Evolutionary conservation across 2,888 invertebrate species (phyloP).

Genomic region (Chymomyza caudatula): DNA sequence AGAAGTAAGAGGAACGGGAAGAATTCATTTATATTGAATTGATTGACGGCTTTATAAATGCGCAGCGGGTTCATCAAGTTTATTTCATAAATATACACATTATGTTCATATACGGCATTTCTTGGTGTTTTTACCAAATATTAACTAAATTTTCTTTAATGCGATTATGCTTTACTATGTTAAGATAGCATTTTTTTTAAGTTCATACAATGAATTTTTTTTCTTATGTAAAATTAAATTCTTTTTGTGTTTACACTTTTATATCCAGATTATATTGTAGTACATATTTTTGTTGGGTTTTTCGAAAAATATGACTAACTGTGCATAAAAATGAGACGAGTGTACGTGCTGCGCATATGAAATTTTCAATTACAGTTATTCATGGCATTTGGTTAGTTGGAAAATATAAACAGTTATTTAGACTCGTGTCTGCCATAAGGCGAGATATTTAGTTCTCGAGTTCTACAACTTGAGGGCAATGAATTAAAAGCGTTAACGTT

Average conservation of each 20-base stretch:
- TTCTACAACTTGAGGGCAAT: neutral
- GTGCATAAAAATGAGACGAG: conserved; percentile 58
- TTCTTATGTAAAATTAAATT: neutral
- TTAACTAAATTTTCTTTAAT: no score
- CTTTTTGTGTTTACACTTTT: neutral
- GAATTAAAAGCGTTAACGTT: neutral
- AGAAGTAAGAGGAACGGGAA: no score
- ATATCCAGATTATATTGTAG: neutral
- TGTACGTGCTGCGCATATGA: conserved; percentile 61
- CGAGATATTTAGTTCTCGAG: neutral
- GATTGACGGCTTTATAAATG: no score
- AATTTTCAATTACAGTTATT: neutral
- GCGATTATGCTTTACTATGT: no score
- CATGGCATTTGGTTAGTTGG: neutral
- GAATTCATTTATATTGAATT: no score
- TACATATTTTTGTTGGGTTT: conserved; percentile 1
- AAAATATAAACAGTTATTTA: neutral
- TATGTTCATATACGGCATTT: no score
- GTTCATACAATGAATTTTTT: neutral
- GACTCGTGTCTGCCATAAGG: neutral
- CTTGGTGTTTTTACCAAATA: no score
- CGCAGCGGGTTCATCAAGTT: no score
- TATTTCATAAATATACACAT: no score
- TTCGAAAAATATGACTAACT: conserved; percentile 49
- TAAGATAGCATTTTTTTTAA: neutral